Percentiles rank a stretch among this genome's conserved stretches.
Evolutionary conservation across 2,797 vertebrate genomes (phyloP).

Genomic region (Alectoris magna): DNA sequence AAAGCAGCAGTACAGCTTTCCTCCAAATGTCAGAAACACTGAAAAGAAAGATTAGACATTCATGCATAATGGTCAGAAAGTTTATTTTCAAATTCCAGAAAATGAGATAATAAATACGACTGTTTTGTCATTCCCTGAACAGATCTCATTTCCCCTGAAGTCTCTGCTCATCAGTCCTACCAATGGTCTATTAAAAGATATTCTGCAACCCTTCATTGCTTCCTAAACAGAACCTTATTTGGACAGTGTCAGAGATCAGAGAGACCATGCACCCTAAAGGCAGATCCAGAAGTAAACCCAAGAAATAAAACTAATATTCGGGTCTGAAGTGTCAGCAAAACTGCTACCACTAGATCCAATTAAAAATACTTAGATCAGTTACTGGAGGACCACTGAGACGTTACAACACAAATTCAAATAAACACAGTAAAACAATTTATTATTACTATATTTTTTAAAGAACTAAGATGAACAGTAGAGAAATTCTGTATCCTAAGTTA

Average conservation of each 20-base stretch:
- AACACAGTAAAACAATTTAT: not conserved
- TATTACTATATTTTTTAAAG: not conserved
- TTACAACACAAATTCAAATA: not conserved
- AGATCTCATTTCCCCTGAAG: not conserved
- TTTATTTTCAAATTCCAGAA: not conserved
- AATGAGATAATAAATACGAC: not conserved
- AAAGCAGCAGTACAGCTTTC: not conserved
- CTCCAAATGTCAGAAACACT: not conserved
- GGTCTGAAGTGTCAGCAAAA: not conserved
- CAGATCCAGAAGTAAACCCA: not conserved
- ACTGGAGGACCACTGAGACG: not conserved
- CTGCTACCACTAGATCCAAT: not conserved
- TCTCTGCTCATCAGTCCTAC: not conserved
- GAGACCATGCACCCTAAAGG: not conserved
- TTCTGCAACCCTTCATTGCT: not conserved
- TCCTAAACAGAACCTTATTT: not conserved
- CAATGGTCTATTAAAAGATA: not conserved
- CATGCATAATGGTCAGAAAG: not conserved
- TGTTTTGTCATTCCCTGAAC: not conserved
- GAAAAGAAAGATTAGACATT: not conserved
- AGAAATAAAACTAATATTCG: not conserved
- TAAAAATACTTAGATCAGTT: not conserved
- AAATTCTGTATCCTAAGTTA: not conserved
- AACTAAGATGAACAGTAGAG: not conserved
- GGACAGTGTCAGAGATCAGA: not conserved